Conservation (phyloP, 2,797 vertebrate species). For the Enteromius unitaeniatus region DNA sequence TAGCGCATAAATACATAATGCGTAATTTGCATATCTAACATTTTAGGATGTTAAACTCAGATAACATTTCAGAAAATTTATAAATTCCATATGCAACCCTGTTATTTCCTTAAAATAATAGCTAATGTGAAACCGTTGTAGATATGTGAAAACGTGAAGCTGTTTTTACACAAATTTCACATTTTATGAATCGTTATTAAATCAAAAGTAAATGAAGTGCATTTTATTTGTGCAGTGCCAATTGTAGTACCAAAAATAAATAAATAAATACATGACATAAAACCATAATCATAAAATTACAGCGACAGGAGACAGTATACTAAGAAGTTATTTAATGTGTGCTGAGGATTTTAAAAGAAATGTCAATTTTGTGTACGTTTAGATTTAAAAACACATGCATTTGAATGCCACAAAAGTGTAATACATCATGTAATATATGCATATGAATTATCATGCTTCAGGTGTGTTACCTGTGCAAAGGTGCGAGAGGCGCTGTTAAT, state of each 20-base stretch:
- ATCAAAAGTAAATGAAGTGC: not conserved
- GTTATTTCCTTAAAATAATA: not conserved
- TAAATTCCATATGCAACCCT: no score
- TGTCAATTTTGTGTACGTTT: not conserved
- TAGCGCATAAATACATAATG: not conserved
- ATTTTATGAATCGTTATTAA: not conserved
- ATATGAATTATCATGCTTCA: not conserved
- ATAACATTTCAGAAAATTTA: not conserved
- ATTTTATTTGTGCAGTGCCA: not conserved
- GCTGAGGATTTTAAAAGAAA: not conserved
- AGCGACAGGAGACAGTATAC: not conserved
- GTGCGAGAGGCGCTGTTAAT: conserved; percentile 79
- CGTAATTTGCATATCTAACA: not conserved
- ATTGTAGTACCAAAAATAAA: not conserved
- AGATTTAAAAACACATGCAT: not conserved
- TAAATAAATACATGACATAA: not conserved
- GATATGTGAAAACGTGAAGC: not conserved
- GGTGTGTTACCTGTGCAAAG: conserved; percentile 80
- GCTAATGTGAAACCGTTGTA: not conserved
- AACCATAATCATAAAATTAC: no score
- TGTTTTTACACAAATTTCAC: not conserved
- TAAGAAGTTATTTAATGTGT: not conserved
- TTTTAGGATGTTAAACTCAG: no score
- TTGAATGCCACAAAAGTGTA: not conserved
- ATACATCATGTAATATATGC: not conserved